Percentiles rank a stretch among this genome's conserved stretches.
Evolutionary conservation across 2,888 invertebrate genomes (phyloP).

Genomic region (Carcina quercana): DNA sequence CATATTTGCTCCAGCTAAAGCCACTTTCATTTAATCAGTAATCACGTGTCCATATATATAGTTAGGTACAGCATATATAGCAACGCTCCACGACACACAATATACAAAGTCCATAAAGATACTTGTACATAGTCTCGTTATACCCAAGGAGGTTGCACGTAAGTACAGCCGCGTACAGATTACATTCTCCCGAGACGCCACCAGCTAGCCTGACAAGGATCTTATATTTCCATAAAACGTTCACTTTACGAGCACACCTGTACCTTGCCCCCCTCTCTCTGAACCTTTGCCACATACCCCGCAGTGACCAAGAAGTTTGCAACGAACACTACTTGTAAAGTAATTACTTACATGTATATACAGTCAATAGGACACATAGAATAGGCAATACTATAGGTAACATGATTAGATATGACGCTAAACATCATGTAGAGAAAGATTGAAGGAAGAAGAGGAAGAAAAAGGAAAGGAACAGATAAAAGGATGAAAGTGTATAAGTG

Average conservation of each 20-base stretch:
- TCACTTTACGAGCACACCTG: slow-evolving; percentile 55
- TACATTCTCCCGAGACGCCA: slow-evolving; percentile 36
- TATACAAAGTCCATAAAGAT: no score
- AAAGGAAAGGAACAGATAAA: no score
- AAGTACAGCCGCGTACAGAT: slow-evolving; percentile 27
- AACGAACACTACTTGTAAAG: slow-evolving; percentile 3
- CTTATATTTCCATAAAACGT: slow-evolving; percentile 65
- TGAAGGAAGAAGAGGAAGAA: not conserved
- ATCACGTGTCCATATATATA: no score
- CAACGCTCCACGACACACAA: no score
- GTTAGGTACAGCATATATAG: no score
- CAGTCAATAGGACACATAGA: not conserved
- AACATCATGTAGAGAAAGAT: not conserved
- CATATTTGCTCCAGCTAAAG: no score
- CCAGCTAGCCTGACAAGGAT: slow-evolving; percentile 49
- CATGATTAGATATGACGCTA: not conserved
- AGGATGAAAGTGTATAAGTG: no score
- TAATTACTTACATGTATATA: no score
- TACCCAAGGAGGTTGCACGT: not conserved
- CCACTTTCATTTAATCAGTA: no score
- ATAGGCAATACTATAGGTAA: not conserved
- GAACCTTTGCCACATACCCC: no score
- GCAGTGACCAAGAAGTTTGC: slow-evolving; percentile 24
- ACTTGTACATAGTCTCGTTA: no score
- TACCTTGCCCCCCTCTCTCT: slow-evolving; percentile 24